Conservation (phyloP, 2,888 invertebrate genomes). For the Polylopha cassiicola region DNA sequence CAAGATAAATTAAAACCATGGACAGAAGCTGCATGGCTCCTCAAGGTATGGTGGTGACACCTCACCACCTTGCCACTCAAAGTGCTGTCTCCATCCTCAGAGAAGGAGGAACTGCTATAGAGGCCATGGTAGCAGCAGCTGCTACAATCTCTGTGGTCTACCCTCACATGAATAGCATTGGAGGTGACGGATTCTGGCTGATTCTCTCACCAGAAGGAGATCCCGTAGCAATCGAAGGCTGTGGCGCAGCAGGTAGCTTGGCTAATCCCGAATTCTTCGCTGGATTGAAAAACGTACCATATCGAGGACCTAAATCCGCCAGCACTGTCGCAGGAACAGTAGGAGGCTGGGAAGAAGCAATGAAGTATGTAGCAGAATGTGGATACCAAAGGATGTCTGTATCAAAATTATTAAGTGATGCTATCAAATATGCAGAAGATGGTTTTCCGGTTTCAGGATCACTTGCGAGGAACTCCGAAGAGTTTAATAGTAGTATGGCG, state of each 20-base stretch:
- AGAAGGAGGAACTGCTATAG: slow-evolving; percentile 65
- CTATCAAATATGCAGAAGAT: slow-evolving; percentile 58
- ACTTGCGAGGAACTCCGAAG: slow-evolving; percentile 14
- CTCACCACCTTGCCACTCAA: slow-evolving; percentile 63
- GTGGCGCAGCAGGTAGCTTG: slow-evolving; percentile 57
- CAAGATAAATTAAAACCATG: slow-evolving; percentile 27
- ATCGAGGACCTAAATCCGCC: slow-evolving; percentile 53
- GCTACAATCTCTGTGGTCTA: slow-evolving; percentile 64
- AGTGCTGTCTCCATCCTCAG: slow-evolving; percentile 55
- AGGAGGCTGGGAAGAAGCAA: slow-evolving; percentile 66
- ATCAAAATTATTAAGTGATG: slow-evolving; percentile 50
- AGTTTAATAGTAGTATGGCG: slow-evolving; percentile 22
- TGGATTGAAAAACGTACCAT: slow-evolving; percentile 46
- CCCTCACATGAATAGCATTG: slow-evolving; percentile 66
- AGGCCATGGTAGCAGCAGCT: slow-evolving; percentile 63
- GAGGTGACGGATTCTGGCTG: slow-evolving; percentile 66
- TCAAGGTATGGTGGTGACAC: slow-evolving; percentile 62
- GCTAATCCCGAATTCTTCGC: slow-evolving; percentile 48
- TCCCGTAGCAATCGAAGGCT: slow-evolving; percentile 61
- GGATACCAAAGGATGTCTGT: slow-evolving; percentile 51
- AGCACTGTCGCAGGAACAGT: slow-evolving; percentile 61
- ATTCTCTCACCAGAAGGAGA: slow-evolving; percentile 59
- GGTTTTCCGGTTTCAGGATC: slow-evolving; percentile 52
- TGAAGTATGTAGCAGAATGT: slow-evolving; percentile 55
- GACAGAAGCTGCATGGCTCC: slow-evolving; percentile 47